These are phyloP conservation scores for Malurus alboscapulatus DNA, from an alignment of 2,113 vertebrate species.

Conservation along the genomic window DNA sequence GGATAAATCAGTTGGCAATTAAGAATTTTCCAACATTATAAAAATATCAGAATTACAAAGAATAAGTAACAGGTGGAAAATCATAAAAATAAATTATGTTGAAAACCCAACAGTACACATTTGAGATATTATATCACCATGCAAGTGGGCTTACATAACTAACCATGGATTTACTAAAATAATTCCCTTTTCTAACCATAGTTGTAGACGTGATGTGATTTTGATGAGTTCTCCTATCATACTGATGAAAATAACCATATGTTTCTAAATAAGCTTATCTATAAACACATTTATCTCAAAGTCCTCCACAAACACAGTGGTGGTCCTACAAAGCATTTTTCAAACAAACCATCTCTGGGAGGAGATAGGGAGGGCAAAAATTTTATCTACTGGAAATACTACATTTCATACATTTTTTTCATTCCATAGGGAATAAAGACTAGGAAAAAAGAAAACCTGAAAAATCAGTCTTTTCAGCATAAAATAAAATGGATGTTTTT, in stretches of 20 bases:
- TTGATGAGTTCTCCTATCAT: neutral
- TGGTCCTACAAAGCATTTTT: conserved; percentile 18
- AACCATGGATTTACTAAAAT: neutral
- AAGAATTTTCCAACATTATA: neutral
- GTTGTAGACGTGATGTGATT: neutral
- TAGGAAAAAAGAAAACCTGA: neutral
- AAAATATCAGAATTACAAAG: neutral
- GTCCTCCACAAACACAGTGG: neutral
- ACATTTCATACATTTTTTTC: conserved; percentile 40
- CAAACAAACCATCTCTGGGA: neutral
- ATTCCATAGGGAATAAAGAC: neutral
- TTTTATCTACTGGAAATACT: conserved; percentile 26
- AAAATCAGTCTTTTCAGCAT: neutral
- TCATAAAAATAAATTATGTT: neutral
- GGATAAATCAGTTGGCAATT: conserved; percentile 3
- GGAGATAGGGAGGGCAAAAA: neutral
- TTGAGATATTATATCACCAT: neutral
- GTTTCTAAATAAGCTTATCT: conserved; percentile 31
- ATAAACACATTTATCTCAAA: conserved; percentile 11
- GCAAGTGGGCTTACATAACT: neutral
- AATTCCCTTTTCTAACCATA: neutral
- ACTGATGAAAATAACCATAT: neutral
- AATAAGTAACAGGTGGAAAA: neutral
- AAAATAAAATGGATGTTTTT: neutral
- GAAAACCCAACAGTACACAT: neutral